These are phyloP conservation scores for Hydriomena furcata DNA, from an alignment of 2,888 invertebrate species.

Conservation along the genomic window DNA sequence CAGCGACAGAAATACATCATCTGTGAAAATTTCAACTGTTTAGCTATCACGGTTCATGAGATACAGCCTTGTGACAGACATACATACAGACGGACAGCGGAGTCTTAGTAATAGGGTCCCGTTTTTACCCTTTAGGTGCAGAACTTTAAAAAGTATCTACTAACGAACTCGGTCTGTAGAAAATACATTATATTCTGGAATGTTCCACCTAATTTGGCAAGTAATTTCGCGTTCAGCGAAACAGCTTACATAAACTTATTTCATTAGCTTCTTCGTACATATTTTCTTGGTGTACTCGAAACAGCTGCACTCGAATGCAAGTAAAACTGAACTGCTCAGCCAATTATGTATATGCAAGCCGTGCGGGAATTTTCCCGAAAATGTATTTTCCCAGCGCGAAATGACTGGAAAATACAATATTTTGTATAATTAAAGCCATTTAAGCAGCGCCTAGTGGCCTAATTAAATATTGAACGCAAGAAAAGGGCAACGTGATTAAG, in stretches of 20 bases:
- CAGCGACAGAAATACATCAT: too few relatives aligned
- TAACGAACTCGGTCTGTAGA: too few relatives aligned
- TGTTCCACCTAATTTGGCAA: too few relatives aligned
- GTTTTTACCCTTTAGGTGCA: too few relatives aligned
- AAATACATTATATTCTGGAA: too few relatives aligned
- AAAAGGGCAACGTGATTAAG: slow-evolving; percentile 62
- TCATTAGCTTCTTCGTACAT: slow-evolving; percentile 8
- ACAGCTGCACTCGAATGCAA: slow-evolving; percentile 29
- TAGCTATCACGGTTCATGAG: too few relatives aligned
- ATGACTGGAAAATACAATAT: slow-evolving; percentile 47
- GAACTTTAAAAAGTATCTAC: too few relatives aligned
- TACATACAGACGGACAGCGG: too few relatives aligned
- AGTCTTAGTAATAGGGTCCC: too few relatives aligned
- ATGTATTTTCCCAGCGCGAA: slow-evolving; percentile 24
- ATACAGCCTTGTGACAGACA: too few relatives aligned
- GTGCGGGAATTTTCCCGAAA: slow-evolving; percentile 25
- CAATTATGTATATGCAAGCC: slow-evolving; percentile 33
- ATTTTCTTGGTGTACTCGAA: slow-evolving; percentile 22
- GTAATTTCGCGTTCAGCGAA: too few relatives aligned
- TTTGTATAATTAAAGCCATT: slow-evolving; percentile 65
- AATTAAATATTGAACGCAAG: slow-evolving; percentile 71
- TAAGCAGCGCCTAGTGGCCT: slow-evolving; percentile 57
- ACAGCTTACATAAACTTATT: slow-evolving; percentile 15
- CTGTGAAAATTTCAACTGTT: too few relatives aligned
- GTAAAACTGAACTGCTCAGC: slow-evolving; percentile 29